Conservation (phyloP, 2,113 vertebrate species). For the Ranitomeya variabilis region DNA sequence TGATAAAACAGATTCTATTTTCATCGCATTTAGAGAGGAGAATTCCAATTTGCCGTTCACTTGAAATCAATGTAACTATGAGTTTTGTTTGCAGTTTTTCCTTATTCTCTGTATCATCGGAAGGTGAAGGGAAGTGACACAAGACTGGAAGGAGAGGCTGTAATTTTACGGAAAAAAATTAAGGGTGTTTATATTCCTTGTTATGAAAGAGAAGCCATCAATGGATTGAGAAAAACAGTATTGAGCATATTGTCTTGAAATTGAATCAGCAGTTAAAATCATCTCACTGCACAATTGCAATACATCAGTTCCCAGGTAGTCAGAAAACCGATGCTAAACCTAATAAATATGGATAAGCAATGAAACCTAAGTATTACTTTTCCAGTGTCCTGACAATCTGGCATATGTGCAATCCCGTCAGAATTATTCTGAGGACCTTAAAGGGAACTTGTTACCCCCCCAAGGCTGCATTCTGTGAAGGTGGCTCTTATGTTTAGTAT, state of each 20-base stretch:
- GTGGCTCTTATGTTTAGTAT: no score
- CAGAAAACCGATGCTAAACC: not conserved
- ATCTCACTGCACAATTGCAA: not conserved
- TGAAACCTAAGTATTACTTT: not conserved
- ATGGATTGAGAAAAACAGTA: not conserved
- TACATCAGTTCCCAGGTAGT: not conserved
- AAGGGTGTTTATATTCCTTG: not conserved
- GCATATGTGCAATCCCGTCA: not conserved
- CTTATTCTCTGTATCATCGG: not conserved
- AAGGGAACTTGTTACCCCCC: no score
- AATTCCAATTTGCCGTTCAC: constrained; percentile 29
- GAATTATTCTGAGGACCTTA: not conserved
- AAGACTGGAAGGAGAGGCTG: not conserved
- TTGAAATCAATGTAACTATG: constrained; percentile 31
- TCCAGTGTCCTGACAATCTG: not conserved
- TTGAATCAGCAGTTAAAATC: not conserved
- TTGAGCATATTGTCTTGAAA: not conserved
- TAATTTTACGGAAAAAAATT: not conserved
- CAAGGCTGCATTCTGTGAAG: no score
- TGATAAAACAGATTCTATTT: not conserved
- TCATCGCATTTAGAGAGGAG: constrained; percentile 2
- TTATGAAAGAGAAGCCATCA: not conserved
- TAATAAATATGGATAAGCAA: not conserved
- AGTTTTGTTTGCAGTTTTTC: constrained; percentile 10
- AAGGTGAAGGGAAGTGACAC: not conserved